Evolutionary conservation across 2,797 vertebrate genomes (phyloP), one percentile per base, ranked within the genome.

Genomic region (Onychomys torridus): DNA sequence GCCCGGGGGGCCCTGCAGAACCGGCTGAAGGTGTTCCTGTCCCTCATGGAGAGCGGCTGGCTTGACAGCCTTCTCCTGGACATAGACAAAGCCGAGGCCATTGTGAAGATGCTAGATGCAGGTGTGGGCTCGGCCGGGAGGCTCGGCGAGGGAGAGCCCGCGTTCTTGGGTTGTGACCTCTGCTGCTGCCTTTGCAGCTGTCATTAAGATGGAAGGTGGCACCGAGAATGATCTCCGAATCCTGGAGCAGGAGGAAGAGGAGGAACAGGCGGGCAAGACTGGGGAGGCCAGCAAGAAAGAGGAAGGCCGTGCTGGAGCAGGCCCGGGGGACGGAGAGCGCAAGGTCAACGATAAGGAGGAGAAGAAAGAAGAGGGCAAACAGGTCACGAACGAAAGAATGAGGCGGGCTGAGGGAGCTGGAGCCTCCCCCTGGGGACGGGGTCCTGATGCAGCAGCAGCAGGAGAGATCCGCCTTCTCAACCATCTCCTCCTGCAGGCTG

Each of bases 201-300:
- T 99, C 90, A 99, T 99, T 97, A 99, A 99, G 98, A 99, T 99
- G 99, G 99, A 99, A 98, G 99, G 99, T 65, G 99, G 99, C 25
- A 99, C 99, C 0, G 99, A 99, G 90, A 98, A 99, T 3, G 99
- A 99, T 91, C 98, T 99, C 92, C 99, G 99, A 16, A 99, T 99
- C 96, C 97, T 99, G 96, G 99, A 99, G 85, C 98, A 99, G 97
- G 99, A 99, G 98, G 99, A 99, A 67, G 99, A 99, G 76, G 99
- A 99, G 84, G 99, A 98, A 21, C 98, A 99, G 83, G 96, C 94
- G 73, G 98, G 96, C 98, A 99, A 98, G 98, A 81, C 97, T 0
- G 99, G 97, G 1, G 99, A 99, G n/a, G 97, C 98, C 5, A 95
- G 93, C 43, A 99, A 99, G 98, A 99, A 99, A 88, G 99, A 99